Percentiles rank a stretch among this genome's conserved stretches.
Evolutionary conservation across 2,113 vertebrate genomes (phyloP).

Genomic region (Abramis brama): DNA sequence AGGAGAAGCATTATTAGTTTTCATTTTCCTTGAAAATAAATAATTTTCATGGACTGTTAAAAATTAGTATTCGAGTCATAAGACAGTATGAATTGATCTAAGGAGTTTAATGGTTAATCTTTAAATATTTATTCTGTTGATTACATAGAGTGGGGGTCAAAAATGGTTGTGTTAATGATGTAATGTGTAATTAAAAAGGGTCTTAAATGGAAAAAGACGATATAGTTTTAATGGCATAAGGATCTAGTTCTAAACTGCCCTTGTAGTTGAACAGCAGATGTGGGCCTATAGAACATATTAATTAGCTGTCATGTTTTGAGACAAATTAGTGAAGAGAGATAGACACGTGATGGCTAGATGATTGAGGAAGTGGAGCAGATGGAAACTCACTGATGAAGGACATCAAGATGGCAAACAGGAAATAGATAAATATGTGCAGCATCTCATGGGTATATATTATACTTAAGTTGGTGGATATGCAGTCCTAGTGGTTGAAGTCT

Average conservation of each 20-base stretch:
- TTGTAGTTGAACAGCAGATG: slow-evolving; percentile 26
- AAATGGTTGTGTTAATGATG: not conserved
- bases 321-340: slow-evolving; percentile 16
- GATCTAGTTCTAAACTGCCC: not conserved
- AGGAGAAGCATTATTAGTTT: not conserved
- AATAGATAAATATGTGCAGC: not conserved
- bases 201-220: not conserved
- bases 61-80: not conserved
- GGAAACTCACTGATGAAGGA: slow-evolving; percentile 24
- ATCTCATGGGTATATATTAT: not conserved
- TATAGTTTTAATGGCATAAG: not conserved
- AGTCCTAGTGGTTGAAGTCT: not conserved
- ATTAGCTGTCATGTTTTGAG: slow-evolving; percentile 36
- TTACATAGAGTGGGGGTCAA: not conserved
- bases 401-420: slow-evolving; percentile 9
- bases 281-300: not conserved
- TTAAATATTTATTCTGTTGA: not conserved
- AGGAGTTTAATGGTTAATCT: not conserved
- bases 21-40: not conserved
- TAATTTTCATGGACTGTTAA: not conserved
- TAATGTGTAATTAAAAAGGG: not conserved
- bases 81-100: not conserved
- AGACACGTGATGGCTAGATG: not conserved
- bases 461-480: not conserved
- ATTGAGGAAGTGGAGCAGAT: slow-evolving; percentile 32